Base-by-base conservation (phyloP, 2,113 vertebrate genomes). In the Nerophis ophidion region DNA sequence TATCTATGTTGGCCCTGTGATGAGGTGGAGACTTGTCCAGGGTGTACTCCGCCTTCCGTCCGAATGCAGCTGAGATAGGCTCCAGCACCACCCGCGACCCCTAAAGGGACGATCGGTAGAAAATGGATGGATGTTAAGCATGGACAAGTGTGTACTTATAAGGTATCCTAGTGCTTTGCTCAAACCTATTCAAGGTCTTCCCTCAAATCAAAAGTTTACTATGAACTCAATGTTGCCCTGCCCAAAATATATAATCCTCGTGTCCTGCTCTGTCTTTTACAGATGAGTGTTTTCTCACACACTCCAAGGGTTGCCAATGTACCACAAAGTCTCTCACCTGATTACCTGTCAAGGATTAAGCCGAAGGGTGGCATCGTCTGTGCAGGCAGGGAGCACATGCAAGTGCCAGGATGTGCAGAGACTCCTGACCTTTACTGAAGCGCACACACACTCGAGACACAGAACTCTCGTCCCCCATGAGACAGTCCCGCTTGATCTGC, bases 251-350 rank as follows among this genome's bases (percentile, higher is more conserved):
- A 19, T 49, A 17, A 10, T 16, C 12, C 14, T 6, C 11, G 4
- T 33, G 34, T 61, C 75, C 48, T 78, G 47, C 60, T 86, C 58
- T 87, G 26, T 26, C 70, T 80, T 56, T 79, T 81, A 36, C 85
- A 80, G 85, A 87, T 89, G 80, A 88, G 82, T 79, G 65, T 82
- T 81, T 80, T 70, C 71, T 76, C 55, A 45, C 71, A 64, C 65
- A 68, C 57, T 79, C 70, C 63, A 73, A 74, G 69, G 77, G 68
- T 85, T 84, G 68, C 74, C 81, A 79, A 83, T 81, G 85, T 88
- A 84, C 85, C 87, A 87, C 87, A 85, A 85, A 80, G 72, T 81
- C 72, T 67, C 63, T 65, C 60, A 68, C 63, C 64, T 66, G 71
- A 82, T 65, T 69, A 76, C 78, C 71, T 75, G 73, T 10, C 51